Percentiles rank a stretch among this genome's conserved stretches.
Evolutionary conservation across 2,888 invertebrate genomes (phyloP).

Genomic region (Hyles lineata): DNA sequence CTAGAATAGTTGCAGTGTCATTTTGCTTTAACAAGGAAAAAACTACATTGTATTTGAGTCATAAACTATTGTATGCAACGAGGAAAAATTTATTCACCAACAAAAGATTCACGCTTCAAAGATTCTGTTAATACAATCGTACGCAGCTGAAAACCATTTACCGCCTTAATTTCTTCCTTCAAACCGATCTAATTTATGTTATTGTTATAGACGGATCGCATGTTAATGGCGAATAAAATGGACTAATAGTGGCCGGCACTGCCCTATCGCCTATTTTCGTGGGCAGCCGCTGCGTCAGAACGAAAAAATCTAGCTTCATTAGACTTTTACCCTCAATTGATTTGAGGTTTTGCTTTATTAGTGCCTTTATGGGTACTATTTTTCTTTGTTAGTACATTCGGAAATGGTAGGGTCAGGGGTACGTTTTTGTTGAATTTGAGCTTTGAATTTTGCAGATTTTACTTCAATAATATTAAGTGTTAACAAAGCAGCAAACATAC

Average conservation of each 20-base stretch:
- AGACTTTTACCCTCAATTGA: slow-evolving; percentile 4
- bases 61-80: background rate
- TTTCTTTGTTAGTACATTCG: slow-evolving; percentile 7
- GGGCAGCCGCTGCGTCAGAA: background rate
- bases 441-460: background rate
- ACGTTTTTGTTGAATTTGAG: background rate
- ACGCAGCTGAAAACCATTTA: background rate
- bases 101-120: background rate
- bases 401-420: background rate
- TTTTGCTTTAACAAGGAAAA: background rate
- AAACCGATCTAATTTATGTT: slow-evolving; percentile 8
- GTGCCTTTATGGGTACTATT: background rate
- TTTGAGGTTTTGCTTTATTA: background rate
- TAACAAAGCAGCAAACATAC: background rate
- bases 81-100: slow-evolving; percentile 2
- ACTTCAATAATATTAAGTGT: background rate
- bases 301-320: slow-evolving; percentile 17
- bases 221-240: slow-evolving; percentile 26
- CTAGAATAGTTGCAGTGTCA: background rate
- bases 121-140: background rate
- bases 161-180: slow-evolving; percentile 9
- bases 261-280: slow-evolving; percentile 9
- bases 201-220: slow-evolving; percentile 15
- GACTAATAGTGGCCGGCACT: slow-evolving; percentile 6
- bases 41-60: background rate